A percentile compares a stretch with the other conserved stretches of the same genome.
These are phyloP conservation scores for Andrena praecox DNA, from an alignment of 2,888 invertebrate genomes.

Conservation along the genomic window DNA sequence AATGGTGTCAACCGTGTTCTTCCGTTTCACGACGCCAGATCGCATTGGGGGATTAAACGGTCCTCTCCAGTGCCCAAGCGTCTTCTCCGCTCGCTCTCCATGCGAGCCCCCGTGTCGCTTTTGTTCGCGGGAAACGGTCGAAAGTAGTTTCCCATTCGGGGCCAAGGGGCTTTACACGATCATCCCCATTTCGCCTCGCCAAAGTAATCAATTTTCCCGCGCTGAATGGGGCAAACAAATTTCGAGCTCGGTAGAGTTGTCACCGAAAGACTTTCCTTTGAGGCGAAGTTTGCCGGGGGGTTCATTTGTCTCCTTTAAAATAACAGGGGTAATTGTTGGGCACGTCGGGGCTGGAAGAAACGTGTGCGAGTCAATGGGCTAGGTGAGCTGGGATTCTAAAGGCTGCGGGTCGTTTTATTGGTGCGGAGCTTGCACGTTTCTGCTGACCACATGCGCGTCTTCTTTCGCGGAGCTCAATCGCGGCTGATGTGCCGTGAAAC, in stretches of 20 bases:
- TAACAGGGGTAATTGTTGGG: conserved; percentile 1
- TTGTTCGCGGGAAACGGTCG: conserved; percentile 10
- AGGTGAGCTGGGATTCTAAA: conserved; percentile 1
- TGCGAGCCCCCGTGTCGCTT: neutral
- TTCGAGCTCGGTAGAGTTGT: neutral
- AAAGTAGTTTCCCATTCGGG: neutral
- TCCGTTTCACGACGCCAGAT: conserved; percentile 63
- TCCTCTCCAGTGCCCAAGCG: neutral
- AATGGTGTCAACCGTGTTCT: conserved; percentile 63
- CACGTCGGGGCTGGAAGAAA: neutral
- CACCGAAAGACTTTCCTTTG: neutral
- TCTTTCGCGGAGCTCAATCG: neutral
- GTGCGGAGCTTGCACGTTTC: neutral
- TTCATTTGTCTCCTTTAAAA: neutral
- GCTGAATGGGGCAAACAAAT: conserved; percentile 4
- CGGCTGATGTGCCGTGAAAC: neutral
- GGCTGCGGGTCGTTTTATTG: neutral
- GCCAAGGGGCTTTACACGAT: neutral
- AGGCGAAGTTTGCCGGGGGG: neutral
- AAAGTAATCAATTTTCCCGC: conserved; percentile 4
- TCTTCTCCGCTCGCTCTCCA: neutral
- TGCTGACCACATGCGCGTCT: neutral
- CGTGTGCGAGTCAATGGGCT: neutral
- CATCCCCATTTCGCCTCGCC: neutral
- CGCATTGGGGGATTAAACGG: conserved; percentile 58